phyloP scores from a whole-genome alignment of 2,797 vertebrate genomes.

The Erpetoichthys calabaricus region DNA sequence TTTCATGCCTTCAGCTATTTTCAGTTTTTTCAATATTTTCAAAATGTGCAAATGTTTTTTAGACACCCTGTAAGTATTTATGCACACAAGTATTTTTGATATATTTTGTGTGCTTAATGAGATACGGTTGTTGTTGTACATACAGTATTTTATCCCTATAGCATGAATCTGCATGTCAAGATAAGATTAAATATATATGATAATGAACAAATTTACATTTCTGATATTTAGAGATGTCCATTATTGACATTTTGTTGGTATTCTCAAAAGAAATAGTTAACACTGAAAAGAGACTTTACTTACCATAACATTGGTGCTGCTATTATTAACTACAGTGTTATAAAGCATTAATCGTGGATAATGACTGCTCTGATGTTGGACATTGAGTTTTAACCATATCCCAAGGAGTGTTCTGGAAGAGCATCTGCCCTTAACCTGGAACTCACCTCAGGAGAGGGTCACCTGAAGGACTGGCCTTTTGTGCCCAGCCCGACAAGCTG shows the following conservation, averaged over 20 bases:
- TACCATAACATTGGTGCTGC: conserved; percentile 61
- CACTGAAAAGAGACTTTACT: conserved; percentile 41
- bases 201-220: conserved; percentile 44
- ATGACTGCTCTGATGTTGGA: conserved; percentile 57
- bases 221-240: conserved; percentile 59
- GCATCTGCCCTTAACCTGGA: conserved; percentile 33
- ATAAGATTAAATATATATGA: conserved; percentile 34
- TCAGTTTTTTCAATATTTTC: conserved; percentile 38
- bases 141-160: conserved; percentile 37
- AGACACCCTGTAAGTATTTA: conserved; percentile 28
- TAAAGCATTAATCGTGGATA: conserved; percentile 63
- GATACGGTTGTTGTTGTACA: conserved; percentile 28
- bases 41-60: conserved; percentile 31
- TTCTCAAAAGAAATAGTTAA: conserved; percentile 47
- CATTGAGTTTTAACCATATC: conserved; percentile 59
- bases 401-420: conserved; percentile 54
- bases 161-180: conserved; percentile 54
- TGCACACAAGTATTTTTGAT: conserved; percentile 32
- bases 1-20: too few relatives aligned
- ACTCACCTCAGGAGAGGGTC: background rate
- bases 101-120: conserved; percentile 41
- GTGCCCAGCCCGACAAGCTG: background rate
- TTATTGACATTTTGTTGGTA: conserved; percentile 55
- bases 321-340: conserved; percentile 65
- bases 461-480: background rate